A percentile compares a stretch with the other conserved stretches of the same genome.
Conservation (phyloP, 2,888 invertebrate species). For the Synergus umbraculus region DNA sequence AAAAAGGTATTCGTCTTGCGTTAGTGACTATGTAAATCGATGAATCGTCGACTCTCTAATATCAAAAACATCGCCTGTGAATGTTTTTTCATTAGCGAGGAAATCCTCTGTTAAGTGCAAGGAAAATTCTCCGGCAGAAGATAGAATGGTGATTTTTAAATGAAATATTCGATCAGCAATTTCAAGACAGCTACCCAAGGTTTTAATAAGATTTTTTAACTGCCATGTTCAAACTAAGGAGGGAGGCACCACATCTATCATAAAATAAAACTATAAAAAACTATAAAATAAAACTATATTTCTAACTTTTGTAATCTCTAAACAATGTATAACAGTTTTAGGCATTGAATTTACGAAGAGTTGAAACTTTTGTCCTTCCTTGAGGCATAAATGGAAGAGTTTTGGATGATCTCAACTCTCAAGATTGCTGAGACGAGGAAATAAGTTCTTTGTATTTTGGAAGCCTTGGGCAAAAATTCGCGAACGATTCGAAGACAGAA, state of each 20-base stretch:
- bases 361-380: constrained; percentile 19
- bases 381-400: constrained; percentile 51
- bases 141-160: background rate
- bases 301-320: background rate
- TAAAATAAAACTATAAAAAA: background rate
- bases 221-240: background rate
- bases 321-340: constrained; percentile 5
- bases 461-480: constrained; percentile 46
- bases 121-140: background rate
- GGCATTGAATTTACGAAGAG: constrained; percentile 58
- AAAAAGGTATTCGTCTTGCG: constrained; percentile 18
- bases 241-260: background rate
- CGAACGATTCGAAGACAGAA: constrained; percentile 3
- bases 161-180: background rate
- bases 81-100: constrained; percentile 43
- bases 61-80: constrained; percentile 48
- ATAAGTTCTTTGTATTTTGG: constrained; percentile 65
- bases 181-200: no score
- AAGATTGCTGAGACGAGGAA: constrained; percentile 56
- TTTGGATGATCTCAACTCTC: constrained; percentile 42
- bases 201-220: no score
- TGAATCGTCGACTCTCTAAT: constrained; percentile 46
- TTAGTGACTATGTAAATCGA: constrained; percentile 39
- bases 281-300: background rate
- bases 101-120: background rate